Conservation (phyloP, 2,888 invertebrate species). For the Therioaphis trifolii region DNA sequence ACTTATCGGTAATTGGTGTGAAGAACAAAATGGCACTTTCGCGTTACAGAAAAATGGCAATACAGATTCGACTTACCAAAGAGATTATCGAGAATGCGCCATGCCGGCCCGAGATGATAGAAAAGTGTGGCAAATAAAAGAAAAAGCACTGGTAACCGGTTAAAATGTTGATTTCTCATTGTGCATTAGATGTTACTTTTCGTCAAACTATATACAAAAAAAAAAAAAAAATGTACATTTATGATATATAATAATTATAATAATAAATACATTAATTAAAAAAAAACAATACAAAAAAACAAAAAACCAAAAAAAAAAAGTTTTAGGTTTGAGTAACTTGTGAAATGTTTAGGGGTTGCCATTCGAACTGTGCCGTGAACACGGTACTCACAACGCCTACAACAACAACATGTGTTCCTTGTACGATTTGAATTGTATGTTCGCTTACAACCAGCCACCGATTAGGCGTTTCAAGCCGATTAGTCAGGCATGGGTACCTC, state of each 20-base stretch:
- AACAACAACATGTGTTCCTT: conserved; percentile 22
- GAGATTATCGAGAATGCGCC: neutral
- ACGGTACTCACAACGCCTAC: neutral
- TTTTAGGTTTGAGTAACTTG: neutral
- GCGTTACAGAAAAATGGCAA: neutral
- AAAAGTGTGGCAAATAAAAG: neutral
- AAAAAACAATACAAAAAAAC: too few species aligned
- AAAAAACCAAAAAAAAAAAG: too few species aligned
- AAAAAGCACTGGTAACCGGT: neutral
- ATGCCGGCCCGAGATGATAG: neutral
- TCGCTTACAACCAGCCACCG: neutral
- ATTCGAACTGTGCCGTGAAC: neutral
- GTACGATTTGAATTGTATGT: conserved; percentile 47
- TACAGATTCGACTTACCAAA: conserved; percentile 23
- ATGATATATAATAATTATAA: neutral
- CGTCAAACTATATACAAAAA: neutral
- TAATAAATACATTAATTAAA: too few species aligned
- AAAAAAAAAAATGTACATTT: neutral
- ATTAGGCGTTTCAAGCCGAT: neutral
- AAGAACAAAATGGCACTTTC: neutral
- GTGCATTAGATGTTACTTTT: neutral
- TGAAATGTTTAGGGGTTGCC: conserved; percentile 18
- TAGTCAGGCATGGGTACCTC: neutral
- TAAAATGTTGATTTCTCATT: neutral
- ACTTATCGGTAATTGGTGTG: conserved; percentile 25